Evolutionary conservation across 2,113 vertebrate genomes (phyloP).

Genomic region (Toxostoma redivivum): DNA sequence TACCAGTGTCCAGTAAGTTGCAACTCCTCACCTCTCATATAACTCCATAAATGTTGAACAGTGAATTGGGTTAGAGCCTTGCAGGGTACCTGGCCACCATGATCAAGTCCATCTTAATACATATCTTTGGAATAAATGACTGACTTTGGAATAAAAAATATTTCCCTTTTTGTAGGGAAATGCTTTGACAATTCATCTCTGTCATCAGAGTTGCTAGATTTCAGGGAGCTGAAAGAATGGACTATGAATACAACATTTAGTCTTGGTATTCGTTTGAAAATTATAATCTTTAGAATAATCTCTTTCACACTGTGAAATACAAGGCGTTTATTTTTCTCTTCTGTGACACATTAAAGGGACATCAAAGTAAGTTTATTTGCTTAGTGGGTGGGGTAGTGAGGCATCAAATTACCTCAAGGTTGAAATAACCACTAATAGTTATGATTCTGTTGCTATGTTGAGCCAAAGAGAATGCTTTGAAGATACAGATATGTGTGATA

Average conservation of each 20-base stretch:
- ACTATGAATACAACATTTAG: neutral
- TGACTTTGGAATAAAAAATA: neutral
- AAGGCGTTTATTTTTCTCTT: neutral
- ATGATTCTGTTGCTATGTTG: conserved; percentile 8
- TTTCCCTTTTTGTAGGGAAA: neutral
- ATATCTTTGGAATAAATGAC: neutral
- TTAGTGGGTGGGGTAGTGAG: neutral
- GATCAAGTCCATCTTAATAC: neutral
- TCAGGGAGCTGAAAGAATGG: neutral
- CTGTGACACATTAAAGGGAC: conserved; percentile 2
- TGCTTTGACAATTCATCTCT: neutral
- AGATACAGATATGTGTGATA: conserved; percentile 42
- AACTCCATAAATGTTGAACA: neutral
- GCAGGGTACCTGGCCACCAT: neutral
- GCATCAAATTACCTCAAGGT: conserved; percentile 12
- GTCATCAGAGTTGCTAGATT: neutral
- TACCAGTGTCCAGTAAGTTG: neutral
- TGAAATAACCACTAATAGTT: conserved; percentile 42
- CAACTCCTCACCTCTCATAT: neutral
- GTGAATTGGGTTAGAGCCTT: neutral
- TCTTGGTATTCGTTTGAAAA: neutral
- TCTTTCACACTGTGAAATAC: neutral
- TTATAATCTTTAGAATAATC: neutral
- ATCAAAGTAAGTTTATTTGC: conserved; percentile 36
- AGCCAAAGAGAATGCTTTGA: conserved; percentile 50